Evolutionary conservation across 2,888 invertebrate species (phyloP).

Genomic region (Anthrax anthrax): DNA sequence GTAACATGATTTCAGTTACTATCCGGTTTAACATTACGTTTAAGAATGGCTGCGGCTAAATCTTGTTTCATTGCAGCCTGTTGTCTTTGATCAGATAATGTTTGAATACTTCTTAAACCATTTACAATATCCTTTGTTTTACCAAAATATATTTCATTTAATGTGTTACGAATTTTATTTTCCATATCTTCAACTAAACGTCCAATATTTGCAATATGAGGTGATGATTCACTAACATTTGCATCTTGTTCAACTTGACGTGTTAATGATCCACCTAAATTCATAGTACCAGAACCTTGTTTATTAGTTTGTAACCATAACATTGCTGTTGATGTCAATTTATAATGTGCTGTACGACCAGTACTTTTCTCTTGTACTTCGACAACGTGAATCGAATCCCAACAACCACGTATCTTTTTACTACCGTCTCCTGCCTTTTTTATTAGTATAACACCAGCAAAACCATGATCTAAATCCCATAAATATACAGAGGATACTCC

Average conservation of each 20-base stretch:
- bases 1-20: conserved; percentile 24
- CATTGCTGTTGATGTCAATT: conserved; percentile 98
- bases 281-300: conserved; percentile 95
- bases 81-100: conserved; percentile 69
- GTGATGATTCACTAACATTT: conserved; percentile 65
- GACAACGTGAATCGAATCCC: conserved; percentile 99
- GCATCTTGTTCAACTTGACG: conserved; percentile 92
- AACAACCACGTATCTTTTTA: conserved; percentile 97
- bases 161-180: conserved; percentile 94
- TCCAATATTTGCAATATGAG: conserved; percentile 98
- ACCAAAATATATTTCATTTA: conserved; percentile 98
- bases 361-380: conserved; percentile 95
- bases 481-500: conserved; percentile 98
- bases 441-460: conserved; percentile 95
- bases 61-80: conserved; percentile 76
- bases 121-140: conserved; percentile 98
- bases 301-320: conserved; percentile 98
- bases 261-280: conserved; percentile 94
- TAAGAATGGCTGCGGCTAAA: conserved; percentile 67
- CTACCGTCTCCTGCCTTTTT: conserved; percentile 98
- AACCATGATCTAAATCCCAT: conserved; percentile 98
- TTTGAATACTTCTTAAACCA: conserved; percentile 70
- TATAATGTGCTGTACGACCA: conserved; percentile 91
- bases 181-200: conserved; percentile 99
- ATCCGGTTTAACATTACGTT: conserved; percentile 56